A percentile compares a stretch with the other conserved stretches of the same genome.
These are phyloP conservation scores for Sipha maydis DNA, from an alignment of 2,888 invertebrate genomes.

Conservation along the genomic window DNA sequence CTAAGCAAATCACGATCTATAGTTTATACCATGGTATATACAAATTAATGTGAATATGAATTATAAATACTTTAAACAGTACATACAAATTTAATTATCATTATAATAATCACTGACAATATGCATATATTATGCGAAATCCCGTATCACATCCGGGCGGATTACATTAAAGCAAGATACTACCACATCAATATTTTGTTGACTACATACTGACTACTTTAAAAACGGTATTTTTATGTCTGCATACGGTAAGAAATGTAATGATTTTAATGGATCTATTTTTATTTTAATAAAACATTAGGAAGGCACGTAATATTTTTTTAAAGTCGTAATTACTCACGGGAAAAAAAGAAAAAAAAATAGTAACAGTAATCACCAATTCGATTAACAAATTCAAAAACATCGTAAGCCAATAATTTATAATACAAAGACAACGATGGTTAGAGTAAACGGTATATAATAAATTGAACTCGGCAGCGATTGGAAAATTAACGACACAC, in stretches of 20 bases:
- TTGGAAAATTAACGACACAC: no score
- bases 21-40: neutral
- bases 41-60: neutral
- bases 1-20: neutral
- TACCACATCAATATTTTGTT: conserved; percentile 18
- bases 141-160: conserved; percentile 18
- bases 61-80: neutral
- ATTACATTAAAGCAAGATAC: conserved; percentile 8
- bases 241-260: neutral
- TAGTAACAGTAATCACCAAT: neutral
- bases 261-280: neutral
- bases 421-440: no score
- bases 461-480: no score
- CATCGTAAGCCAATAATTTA: no score
- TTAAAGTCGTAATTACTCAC: neutral
- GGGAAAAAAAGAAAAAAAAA: neutral
- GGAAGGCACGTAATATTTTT: neutral
- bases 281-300: neutral
- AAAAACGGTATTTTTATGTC: neutral
- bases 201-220: neutral
- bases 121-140: neutral
- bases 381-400: neutral
- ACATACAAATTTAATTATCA: neutral
- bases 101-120: neutral
- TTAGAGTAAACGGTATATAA: no score